These are phyloP conservation scores for Caenorhabditis tropicalis DNA, from an alignment of 1,140 invertebrate genomes.

Conservation along the genomic window DNA sequence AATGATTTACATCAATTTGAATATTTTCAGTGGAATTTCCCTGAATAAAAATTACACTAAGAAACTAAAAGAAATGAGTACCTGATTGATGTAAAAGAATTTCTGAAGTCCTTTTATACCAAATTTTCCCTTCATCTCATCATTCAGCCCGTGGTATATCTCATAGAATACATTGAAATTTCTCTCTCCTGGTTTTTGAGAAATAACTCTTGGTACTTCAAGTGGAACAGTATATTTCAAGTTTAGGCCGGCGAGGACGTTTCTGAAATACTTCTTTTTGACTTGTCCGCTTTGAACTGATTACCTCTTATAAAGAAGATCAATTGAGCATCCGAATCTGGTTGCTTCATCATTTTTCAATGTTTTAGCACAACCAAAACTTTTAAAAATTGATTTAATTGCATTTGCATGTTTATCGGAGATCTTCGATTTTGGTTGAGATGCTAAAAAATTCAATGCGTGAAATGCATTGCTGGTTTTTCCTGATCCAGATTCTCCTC, in stretches of 20 bases:
- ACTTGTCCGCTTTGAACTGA: neutral
- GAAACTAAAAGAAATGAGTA: neutral
- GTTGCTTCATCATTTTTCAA: constrained; percentile 52
- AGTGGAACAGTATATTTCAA: constrained; percentile 36
- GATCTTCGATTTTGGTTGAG: constrained; percentile 30
- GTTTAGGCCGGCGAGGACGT: constrained; percentile 22
- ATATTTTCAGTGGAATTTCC: constrained; percentile 14
- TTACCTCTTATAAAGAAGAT: constrained; percentile 47
- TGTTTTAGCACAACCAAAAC: constrained; percentile 47
- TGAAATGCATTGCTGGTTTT: constrained; percentile 46
- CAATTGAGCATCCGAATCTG: constrained; percentile 44
- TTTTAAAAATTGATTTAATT: constrained; percentile 17
- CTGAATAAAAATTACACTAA: constrained; percentile 9
- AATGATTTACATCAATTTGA: neutral
- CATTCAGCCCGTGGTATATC: constrained; percentile 23
- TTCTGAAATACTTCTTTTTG: constrained; percentile 16
- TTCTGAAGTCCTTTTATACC: constrained; percentile 45
- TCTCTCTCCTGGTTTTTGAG: constrained; percentile 49
- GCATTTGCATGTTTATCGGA: neutral
- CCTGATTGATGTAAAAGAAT: constrained; percentile 54
- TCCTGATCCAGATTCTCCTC: constrained; percentile 55
- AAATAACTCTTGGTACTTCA: constrained; percentile 2
- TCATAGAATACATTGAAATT: constrained; percentile 54
- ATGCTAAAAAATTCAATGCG: constrained; percentile 16
- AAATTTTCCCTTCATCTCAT: neutral